These are phyloP conservation scores for Erythrocercus mccallii DNA, from an alignment of 2,113 vertebrate species.

Conservation along the genomic window DNA sequence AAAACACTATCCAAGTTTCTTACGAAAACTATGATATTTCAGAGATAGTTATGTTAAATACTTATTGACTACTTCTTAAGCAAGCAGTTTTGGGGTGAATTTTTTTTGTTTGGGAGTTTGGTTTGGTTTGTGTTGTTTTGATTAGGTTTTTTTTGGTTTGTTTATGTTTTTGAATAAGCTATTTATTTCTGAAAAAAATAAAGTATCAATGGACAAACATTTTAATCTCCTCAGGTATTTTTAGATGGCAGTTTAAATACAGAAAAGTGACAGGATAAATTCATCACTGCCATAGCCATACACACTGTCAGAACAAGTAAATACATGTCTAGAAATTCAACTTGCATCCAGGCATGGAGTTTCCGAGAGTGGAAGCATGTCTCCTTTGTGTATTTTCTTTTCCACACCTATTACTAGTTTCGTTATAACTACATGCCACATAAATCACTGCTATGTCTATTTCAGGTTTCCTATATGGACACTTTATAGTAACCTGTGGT, in stretches of 20 bases:
- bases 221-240: neutral
- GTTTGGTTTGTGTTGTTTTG: neutral
- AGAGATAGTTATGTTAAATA: neutral
- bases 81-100: neutral
- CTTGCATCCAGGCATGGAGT: neutral
- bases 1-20: neutral
- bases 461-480: neutral
- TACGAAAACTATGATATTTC: neutral
- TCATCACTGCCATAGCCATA: neutral
- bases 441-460: neutral
- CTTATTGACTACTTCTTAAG: neutral
- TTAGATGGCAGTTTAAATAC: neutral
- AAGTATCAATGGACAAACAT: neutral
- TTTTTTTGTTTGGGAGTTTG: neutral
- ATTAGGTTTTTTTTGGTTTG: neutral
- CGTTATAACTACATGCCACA: neutral
- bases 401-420: neutral
- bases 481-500: neutral
- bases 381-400: neutral
- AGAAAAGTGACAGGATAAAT: neutral
- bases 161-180: neutral
- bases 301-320: neutral
- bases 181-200: neutral
- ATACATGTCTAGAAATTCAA: neutral
- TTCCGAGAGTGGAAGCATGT: neutral